phyloP scores from a whole-genome alignment of 2,797 vertebrate species.

The Prunella strophiata region DNA sequence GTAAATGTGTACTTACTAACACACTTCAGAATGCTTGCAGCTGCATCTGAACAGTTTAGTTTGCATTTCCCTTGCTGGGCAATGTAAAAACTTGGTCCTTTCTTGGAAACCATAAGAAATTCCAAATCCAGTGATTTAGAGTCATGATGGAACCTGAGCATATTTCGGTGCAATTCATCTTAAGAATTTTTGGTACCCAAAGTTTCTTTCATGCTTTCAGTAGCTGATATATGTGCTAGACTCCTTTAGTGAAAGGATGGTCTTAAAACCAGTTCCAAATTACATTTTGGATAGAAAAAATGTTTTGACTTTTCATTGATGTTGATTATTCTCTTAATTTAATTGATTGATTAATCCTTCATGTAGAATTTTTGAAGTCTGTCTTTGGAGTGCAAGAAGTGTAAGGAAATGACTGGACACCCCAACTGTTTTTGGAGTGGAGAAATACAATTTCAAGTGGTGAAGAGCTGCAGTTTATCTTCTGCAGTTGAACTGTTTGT shows the following conservation, averaged over 20 bases:
- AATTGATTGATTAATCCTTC: background rate
- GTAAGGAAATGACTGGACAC: background rate
- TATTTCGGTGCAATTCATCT: constrained; percentile 42
- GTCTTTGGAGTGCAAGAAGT: background rate
- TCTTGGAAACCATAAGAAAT: constrained; percentile 42
- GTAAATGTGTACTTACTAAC: background rate
- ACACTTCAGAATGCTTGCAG: constrained; percentile 24
- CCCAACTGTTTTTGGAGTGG: background rate
- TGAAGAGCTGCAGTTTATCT: background rate
- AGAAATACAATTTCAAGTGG: background rate
- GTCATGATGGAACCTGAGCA: constrained; percentile 38
- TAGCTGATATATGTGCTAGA: background rate
- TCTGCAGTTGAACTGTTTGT: background rate
- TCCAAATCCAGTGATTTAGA: background rate
- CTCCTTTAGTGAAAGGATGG: background rate
- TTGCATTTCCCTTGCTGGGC: constrained; percentile 40
- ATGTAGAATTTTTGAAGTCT: background rate
- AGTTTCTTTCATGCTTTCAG: background rate
- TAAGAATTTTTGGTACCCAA: background rate
- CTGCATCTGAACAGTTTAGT: constrained; percentile 44
- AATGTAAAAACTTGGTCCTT: constrained; percentile 54
- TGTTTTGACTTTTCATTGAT: background rate
- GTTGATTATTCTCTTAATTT: background rate
- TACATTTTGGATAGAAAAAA: background rate
- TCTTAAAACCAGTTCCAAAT: background rate